Evolutionary conservation across 2,888 invertebrate species (phyloP), one percentile per base, ranked within the genome.

Genomic region (Hydropsyche betteni): DNA sequence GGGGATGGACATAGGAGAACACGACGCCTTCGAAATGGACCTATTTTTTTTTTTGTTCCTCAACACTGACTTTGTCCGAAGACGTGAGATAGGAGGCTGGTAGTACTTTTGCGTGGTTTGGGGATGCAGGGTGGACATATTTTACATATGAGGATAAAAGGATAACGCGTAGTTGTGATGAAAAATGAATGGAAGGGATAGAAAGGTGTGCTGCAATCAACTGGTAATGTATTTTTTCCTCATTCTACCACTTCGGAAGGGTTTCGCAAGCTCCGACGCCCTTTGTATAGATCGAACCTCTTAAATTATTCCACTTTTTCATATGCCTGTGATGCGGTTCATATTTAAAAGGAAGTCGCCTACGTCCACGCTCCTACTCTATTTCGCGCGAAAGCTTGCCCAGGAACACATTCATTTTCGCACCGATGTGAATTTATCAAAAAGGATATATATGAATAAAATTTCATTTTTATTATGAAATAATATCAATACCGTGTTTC

Each of bases 71-170:
- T 72, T 72, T 72, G 68, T 74, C 68, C 74, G 68, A 74, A 68
- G 51, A 44, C 12, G 12, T 34, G 51, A 8, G 38, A n/a, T 12
- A 12, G 33, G 24, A 44, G 16, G 16, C 24, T 36, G 75, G 72
- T 14, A 71, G 24, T 24, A 24, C 24, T 24, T 2, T 24, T 2
- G 24, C 24, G 24, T 50, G 74, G 14, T 24, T 50, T 14, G 14
- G 58, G 36, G 5, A 24, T 36, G 24, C 64, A 52, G 74, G 77
- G 77, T 77, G 77, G 79, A 77, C 79, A 79, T 76, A 76, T 79
- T 79, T 77, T 79, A 76, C 76, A 77, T 76, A 77, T 71, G 77
- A 68, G 76, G 74, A 77, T 77, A 77, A 79, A 76, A 69, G 76
- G 78, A 78, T 78, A 77, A 79, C 75, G 74, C 70, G 71, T 73